These are phyloP conservation scores for Choristoneura fumiferana DNA, from an alignment of 1,140 invertebrate species.

Conservation along the genomic window DNA sequence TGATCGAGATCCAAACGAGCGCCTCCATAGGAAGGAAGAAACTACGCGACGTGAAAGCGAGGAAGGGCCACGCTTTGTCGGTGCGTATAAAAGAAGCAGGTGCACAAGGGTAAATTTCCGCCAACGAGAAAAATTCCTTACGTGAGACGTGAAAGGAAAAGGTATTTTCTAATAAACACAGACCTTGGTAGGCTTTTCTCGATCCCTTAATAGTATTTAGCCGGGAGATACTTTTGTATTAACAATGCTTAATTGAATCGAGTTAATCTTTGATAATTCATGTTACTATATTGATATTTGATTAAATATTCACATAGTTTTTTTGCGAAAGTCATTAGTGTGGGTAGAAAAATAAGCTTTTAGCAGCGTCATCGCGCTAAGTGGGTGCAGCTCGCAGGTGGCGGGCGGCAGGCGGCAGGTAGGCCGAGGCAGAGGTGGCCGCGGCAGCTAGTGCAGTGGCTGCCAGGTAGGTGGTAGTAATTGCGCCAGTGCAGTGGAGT, in stretches of 20 bases:
- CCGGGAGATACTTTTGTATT: constrained; percentile 21
- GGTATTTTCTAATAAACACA: constrained; percentile 43
- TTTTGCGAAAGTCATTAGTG: too few relatives aligned
- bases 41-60: constrained; percentile 30
- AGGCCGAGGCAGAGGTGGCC: background rate
- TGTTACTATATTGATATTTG: background rate
- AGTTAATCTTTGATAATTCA: too few relatives aligned
- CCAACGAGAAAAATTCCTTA: constrained; percentile 37
- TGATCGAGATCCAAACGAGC: constrained; percentile 24
- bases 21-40: constrained; percentile 19
- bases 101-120: constrained; percentile 44
- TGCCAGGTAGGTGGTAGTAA: constrained; percentile 38
- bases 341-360: too few relatives aligned
- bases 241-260: constrained; percentile 21
- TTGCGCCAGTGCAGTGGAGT: constrained; percentile 47
- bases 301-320: background rate
- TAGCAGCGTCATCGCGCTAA: too few relatives aligned
- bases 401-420: background rate
- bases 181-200: constrained; percentile 25
- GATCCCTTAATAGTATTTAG: constrained; percentile 22
- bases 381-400: background rate
- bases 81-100: constrained; percentile 38
- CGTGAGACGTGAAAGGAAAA: constrained; percentile 37
- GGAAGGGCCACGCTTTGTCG: constrained; percentile 31
- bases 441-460: background rate